These are phyloP conservation scores for Caenorhabditis angaria DNA, from an alignment of 2,888 invertebrate species.

Conservation along the genomic window DNA sequence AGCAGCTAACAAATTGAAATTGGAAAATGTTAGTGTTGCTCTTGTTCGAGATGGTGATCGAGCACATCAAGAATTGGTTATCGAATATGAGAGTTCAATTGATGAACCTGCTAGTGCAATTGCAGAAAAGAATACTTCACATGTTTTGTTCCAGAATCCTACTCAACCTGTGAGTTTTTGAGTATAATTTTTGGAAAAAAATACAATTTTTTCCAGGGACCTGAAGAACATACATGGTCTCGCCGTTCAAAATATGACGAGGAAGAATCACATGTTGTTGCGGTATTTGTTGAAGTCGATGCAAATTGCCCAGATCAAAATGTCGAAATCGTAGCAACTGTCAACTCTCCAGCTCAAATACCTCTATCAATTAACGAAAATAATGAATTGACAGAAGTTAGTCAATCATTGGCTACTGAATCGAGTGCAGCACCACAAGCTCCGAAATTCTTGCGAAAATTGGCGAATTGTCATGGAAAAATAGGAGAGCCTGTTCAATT, in stretches of 20 bases:
- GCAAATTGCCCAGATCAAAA: conserved; percentile 60
- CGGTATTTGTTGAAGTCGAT: conserved; percentile 61
- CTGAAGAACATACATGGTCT: conserved; percentile 44
- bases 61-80: conserved; percentile 59
- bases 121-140: conserved; percentile 32
- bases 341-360: conserved; percentile 50
- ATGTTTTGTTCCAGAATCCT: conserved; percentile 31
- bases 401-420: conserved; percentile 44
- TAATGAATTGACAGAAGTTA: conserved; percentile 32
- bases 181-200: not conserved
- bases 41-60: conserved; percentile 54
- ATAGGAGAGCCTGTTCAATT: conserved; percentile 57
- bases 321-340: conserved; percentile 58
- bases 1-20: conserved; percentile 59
- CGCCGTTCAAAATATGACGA: conserved; percentile 47
- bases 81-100: conserved; percentile 58
- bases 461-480: conserved; percentile 40
- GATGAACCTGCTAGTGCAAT: conserved; percentile 27
- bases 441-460: conserved; percentile 54
- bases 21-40: conserved; percentile 60
- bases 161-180: conserved; percentile 11
- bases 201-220: conserved; percentile 13
- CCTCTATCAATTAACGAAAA: conserved; percentile 16
- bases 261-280: conserved; percentile 52
- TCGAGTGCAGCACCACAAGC: conserved; percentile 50